Base-by-base conservation (phyloP, 2,113 vertebrate genomes). In the Lampris megalopsis region DNA sequence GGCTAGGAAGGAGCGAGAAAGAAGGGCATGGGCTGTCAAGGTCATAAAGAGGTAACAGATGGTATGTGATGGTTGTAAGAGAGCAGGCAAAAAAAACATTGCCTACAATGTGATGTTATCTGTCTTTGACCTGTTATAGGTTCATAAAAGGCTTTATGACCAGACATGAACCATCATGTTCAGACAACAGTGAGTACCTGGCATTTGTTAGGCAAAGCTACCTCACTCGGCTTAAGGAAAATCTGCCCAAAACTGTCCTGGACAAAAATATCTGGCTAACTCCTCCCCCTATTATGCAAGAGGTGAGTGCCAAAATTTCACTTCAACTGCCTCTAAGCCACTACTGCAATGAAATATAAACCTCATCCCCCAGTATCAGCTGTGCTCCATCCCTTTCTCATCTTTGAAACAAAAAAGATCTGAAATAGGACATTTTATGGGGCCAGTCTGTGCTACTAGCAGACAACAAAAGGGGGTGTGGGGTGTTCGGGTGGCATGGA, bases 101-200 rank as follows among this genome's bases (percentile, higher is more conserved):
- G 5, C 13, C 54, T 10, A 37, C 7, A 45, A 1, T 45, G 43
- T 7, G 43, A 45, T 6, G 61, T 76, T 61, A 64, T 38, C 0
- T 10, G 4, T 54, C 10, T 53, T 54, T 47, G 3, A 40, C 78
- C 58, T 78, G 5, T 73, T 63, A 4, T 8, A 99, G 98, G 80
- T 99, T 98, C 88, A 95, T 99, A 48, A 96, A 94, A 1, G 97
- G 97, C 2, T 99, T 98, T 90, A 96, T 98, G 82, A 90, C 94
- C 41, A 95, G 98, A 49, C 92, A 96, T 71, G 85, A 95, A n/a
- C 94, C 97, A 0, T 80, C 91, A 0, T 92, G 91, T 47, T 52
- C 85, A 0, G 95, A 96, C 72, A 97, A 99, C 7, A 87, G 73
- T 0, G 95, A 97, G 4, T 99, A 97, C 59, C 82, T 98, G 63